phyloP scores from a whole-genome alignment of 2,888 invertebrate genomes.

The Cancer borealis region DNA sequence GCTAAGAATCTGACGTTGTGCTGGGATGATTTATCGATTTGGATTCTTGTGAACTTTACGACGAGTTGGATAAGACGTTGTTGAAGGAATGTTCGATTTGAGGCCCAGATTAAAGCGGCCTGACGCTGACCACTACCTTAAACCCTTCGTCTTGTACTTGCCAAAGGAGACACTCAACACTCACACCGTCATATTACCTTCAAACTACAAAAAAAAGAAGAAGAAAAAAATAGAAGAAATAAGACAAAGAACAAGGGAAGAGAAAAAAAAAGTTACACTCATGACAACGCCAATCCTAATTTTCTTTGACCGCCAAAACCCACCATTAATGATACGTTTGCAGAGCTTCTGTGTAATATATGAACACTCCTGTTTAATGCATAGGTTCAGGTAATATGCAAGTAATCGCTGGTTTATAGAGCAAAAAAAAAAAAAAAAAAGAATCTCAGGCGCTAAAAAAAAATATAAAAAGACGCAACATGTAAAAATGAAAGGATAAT shows the following conservation, averaged over 20 bases:
- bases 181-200: background rate
- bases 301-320: background rate
- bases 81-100: background rate
- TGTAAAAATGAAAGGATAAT: background rate
- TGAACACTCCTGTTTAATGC: constrained; percentile 8
- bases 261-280: background rate
- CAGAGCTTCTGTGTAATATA: constrained; percentile 17
- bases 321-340: background rate
- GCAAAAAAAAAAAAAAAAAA: background rate
- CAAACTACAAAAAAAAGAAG: background rate
- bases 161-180: background rate
- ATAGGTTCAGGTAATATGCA: background rate
- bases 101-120: background rate
- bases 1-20: background rate
- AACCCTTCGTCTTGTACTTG: background rate
- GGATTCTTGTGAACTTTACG: background rate
- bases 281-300: background rate
- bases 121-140: background rate
- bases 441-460: background rate
- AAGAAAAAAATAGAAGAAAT: background rate
- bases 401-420: background rate
- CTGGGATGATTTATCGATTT: background rate
- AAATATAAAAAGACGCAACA: background rate
- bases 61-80: background rate
- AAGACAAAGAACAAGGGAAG: background rate